Conservation (phyloP, 1,140 invertebrate genomes). For the Rhyacophila brunnea region DNA sequence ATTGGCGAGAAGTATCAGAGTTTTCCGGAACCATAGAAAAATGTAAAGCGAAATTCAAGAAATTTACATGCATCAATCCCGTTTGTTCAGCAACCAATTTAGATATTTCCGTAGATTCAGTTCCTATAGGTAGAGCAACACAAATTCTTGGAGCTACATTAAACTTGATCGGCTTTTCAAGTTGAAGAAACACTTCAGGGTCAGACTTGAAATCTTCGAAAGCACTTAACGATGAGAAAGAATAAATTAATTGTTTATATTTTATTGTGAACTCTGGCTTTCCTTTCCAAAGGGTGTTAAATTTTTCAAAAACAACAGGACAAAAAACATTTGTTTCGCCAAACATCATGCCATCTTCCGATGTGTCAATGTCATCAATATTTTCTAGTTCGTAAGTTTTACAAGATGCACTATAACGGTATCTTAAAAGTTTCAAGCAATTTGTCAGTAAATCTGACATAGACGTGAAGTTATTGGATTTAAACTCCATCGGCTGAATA, state of each 20-base stretch:
- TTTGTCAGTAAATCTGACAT: constrained; percentile 37
- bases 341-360: constrained; percentile 44
- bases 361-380: constrained; percentile 38
- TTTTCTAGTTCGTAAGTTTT: constrained; percentile 34
- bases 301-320: constrained; percentile 52
- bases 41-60: constrained; percentile 36
- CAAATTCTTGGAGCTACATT: constrained; percentile 55
- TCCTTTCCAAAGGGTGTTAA: constrained; percentile 57
- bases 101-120: constrained; percentile 53
- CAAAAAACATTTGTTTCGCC: constrained; percentile 58
- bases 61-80: constrained; percentile 54
- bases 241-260: constrained; percentile 54
- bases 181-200: constrained; percentile 45
- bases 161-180: constrained; percentile 42
- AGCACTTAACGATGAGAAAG: constrained; percentile 47
- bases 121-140: constrained; percentile 52
- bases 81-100: constrained; percentile 52
- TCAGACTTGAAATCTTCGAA: constrained; percentile 48
- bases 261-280: constrained; percentile 52
- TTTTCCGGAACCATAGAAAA: too few species aligned
- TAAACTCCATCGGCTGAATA: constrained; percentile 35
- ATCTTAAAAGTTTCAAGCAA: constrained; percentile 25
- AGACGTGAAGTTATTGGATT: constrained; percentile 31
- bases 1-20: too few species aligned
- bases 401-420: constrained; percentile 13